These are phyloP conservation scores for Protonemura montana DNA, from an alignment of 2,888 invertebrate species.

Conservation along the genomic window DNA sequence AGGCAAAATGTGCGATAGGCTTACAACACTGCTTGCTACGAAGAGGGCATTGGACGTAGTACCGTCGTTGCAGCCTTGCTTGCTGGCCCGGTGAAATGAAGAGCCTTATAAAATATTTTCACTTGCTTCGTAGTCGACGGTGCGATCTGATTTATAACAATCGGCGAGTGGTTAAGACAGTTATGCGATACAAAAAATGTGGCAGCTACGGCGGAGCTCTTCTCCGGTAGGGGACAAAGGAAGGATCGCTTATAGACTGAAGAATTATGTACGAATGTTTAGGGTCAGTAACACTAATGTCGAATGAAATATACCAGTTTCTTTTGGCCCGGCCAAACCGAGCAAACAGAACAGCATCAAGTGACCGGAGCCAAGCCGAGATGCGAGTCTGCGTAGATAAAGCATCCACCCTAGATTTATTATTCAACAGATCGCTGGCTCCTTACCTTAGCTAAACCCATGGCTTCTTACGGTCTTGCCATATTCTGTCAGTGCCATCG, in stretches of 20 bases:
- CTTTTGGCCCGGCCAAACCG: slow-evolving; percentile 21
- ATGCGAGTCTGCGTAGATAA: background rate
- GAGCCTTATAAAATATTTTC: slow-evolving; percentile 13
- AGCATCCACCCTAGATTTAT: slow-evolving; percentile 31
- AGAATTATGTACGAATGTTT: slow-evolving; percentile 37
- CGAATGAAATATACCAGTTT: slow-evolving; percentile 35
- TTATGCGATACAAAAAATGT: slow-evolving; percentile 9
- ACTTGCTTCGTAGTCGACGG: background rate
- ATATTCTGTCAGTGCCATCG: slow-evolving; percentile 8
- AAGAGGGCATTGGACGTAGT: slow-evolving; percentile 22
- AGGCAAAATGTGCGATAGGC: background rate
- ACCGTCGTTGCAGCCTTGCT: background rate
- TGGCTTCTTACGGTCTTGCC: background rate
- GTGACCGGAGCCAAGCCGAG: background rate
- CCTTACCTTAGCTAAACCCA: background rate
- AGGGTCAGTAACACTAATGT: slow-evolving; percentile 36
- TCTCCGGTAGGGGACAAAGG: slow-evolving; percentile 22
- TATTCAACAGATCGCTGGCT: slow-evolving; percentile 18
- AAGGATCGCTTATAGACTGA: slow-evolving; percentile 22
- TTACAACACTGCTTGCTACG: background rate
- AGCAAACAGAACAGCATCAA: background rate
- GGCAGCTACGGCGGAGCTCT: background rate
- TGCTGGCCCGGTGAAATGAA: background rate
- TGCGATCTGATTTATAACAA: slow-evolving; percentile 26
- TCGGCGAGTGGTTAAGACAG: slow-evolving; percentile 26